Percentiles rank a stretch among this genome's conserved stretches.
phyloP scores from a whole-genome alignment of 2,888 invertebrate species.

The Drosophila fungiperda region DNA sequence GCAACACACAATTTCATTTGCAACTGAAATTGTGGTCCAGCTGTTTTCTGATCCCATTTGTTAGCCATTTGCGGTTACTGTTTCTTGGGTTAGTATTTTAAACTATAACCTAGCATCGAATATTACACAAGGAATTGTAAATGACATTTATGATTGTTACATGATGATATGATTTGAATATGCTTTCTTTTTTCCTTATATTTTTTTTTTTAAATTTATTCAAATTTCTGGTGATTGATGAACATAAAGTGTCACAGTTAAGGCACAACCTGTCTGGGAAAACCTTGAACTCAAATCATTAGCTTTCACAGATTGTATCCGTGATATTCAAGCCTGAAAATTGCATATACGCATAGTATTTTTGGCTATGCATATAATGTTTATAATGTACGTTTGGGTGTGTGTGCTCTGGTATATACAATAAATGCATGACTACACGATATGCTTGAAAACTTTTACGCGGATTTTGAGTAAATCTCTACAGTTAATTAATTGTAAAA shows the following conservation, averaged over 20 bases:
- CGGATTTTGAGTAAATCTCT: neutral
- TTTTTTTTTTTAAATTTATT: neutral
- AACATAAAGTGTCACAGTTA: neutral
- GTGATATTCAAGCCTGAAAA: neutral
- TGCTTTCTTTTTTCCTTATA: neutral
- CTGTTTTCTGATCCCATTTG: neutral
- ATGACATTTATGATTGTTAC: neutral
- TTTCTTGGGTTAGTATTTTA: neutral
- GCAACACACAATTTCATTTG: constrained; percentile 1
- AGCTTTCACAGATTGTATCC: neutral
- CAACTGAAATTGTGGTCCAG: neutral
- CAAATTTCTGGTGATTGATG: neutral
- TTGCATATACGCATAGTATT: neutral
- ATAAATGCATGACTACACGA: neutral
- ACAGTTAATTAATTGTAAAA: too few relatives aligned
- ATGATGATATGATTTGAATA: neutral
- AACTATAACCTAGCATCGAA: neutral
- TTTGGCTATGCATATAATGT: neutral
- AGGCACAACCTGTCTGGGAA: neutral
- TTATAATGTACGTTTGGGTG: neutral
- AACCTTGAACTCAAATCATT: neutral
- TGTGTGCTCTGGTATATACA: neutral
- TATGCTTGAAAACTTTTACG: neutral
- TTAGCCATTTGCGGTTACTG: neutral
- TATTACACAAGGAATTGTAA: neutral